Percentiles rank a stretch among this genome's conserved stretches.
These are phyloP conservation scores for Lepidonotus clava DNA, from an alignment of 2,888 invertebrate genomes.

Conservation along the genomic window DNA sequence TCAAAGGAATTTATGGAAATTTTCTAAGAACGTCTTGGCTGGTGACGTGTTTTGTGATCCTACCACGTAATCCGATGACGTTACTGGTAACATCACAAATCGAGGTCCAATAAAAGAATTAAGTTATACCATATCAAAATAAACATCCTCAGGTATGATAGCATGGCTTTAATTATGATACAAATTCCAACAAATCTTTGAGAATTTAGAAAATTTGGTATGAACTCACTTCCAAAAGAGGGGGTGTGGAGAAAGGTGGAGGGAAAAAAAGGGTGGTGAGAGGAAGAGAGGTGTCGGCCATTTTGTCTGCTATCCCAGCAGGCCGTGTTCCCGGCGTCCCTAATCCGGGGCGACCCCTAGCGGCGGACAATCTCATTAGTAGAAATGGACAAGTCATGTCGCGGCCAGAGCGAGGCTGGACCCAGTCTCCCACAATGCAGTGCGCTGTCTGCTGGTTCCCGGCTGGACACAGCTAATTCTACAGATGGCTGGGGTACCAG, in stretches of 20 bases:
- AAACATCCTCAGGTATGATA: too few species aligned
- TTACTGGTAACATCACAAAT: too few species aligned
- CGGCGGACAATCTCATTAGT: conserved; percentile 43
- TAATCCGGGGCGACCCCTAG: conserved; percentile 33
- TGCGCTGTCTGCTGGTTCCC: neutral
- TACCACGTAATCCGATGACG: too few species aligned
- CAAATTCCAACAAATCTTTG: neutral
- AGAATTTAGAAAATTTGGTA: too few species aligned
- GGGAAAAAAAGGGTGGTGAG: neutral
- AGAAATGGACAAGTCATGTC: conserved; percentile 48
- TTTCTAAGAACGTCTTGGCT: too few species aligned
- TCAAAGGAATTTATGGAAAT: too few species aligned
- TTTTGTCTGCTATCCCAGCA: conserved; percentile 9
- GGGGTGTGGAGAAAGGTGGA: too few species aligned
- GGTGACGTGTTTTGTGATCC: too few species aligned
- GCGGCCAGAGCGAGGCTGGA: neutral
- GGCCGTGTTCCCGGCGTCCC: conserved; percentile 24
- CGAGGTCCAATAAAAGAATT: too few species aligned
- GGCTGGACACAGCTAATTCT: conserved; percentile 26
- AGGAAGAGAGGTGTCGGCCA: neutral
- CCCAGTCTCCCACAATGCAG: conserved; percentile 23
- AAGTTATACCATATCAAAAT: too few species aligned
- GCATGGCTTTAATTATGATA: too few species aligned
- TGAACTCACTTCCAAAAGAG: too few species aligned
- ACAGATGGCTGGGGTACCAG: neutral